Conservation (phyloP, 2,888 invertebrate genomes). For the Brenthis daphne region DNA sequence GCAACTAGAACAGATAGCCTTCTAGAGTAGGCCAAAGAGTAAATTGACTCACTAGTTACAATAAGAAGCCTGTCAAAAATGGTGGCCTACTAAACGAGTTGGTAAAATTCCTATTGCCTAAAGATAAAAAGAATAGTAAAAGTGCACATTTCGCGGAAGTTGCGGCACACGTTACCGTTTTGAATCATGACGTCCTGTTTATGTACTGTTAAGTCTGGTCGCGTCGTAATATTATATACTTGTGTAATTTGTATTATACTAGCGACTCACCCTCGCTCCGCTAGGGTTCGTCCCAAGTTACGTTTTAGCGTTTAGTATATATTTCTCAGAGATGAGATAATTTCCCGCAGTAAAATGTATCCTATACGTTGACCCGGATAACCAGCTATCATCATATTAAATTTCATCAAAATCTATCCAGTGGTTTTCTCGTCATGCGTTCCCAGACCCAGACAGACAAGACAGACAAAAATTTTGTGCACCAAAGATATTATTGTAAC, state of each 20-base stretch:
- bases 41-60: neutral
- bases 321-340: too few relatives aligned
- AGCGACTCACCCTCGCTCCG: too few relatives aligned
- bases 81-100: conserved; percentile 56
- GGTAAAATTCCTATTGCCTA: conserved; percentile 43
- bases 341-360: too few relatives aligned
- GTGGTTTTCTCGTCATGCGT: too few relatives aligned
- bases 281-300: too few relatives aligned
- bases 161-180: conserved; percentile 58
- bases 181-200: conserved; percentile 28
- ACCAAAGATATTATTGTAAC: conserved; percentile 5
- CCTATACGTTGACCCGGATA: too few relatives aligned
- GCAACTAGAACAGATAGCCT: neutral
- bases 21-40: neutral
- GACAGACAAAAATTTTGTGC: neutral
- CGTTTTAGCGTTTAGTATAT: too few relatives aligned
- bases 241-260: neutral
- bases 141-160: conserved; percentile 54
- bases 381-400: too few relatives aligned
- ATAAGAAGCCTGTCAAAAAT: conserved; percentile 27
- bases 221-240: conserved; percentile 7
- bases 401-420: too few relatives aligned
- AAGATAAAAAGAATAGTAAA: conserved; percentile 55
- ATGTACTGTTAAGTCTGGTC: conserved; percentile 21
- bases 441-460: too few relatives aligned